Evolutionary conservation across 2,113 vertebrate genomes (phyloP), one percentile per base, ranked within the genome.

Genomic region (Glaucomys volans): DNA sequence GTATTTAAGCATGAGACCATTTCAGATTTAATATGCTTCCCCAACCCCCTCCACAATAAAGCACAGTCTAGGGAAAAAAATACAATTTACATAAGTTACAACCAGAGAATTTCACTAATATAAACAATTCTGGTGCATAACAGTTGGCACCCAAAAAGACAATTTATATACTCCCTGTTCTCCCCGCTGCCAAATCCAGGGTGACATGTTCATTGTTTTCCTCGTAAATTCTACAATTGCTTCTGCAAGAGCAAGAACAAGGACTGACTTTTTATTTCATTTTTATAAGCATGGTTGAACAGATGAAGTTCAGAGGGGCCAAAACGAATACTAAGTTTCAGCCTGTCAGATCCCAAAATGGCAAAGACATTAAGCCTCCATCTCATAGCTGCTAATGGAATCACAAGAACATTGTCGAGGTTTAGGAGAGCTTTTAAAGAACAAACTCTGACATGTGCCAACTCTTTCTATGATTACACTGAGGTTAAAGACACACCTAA

Each of bases 181-280:
- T 93, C 75, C 35, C 62, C 86, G 84, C 87, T 90, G 75, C 97
- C 96, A 97, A 97, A 97, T 87, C 97, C n/a, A 67, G 84, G 95
- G 86, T 95, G 97, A 83, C 66, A 50, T 87, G 97, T 96, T 97
- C 96, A 98, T 97, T 95, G 95, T 90, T 98, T 98, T 97, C 96
- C 97, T 98, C 98, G 98, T 98, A 97, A 98, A 98, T 96, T 94
- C 76, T 95, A 67, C 64, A 17, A 97, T 66, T 97, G 96, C 97
- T 94, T 94, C 96, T 81, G 79, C 32, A 97, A 97, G 91, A 85
- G 50, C 80, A 95, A 98, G 75, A 88, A 89, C 96, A 97, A 96
- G 92, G 97, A 96, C 91, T 95, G 98, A 97, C 97, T 98, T 98
- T 98, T 93, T 96, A 98, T 98, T 97, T 98, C 97, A 98, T 94